Evolutionary conservation across 2,888 invertebrate species (phyloP).

Genomic region (Tipula vernalis): DNA sequence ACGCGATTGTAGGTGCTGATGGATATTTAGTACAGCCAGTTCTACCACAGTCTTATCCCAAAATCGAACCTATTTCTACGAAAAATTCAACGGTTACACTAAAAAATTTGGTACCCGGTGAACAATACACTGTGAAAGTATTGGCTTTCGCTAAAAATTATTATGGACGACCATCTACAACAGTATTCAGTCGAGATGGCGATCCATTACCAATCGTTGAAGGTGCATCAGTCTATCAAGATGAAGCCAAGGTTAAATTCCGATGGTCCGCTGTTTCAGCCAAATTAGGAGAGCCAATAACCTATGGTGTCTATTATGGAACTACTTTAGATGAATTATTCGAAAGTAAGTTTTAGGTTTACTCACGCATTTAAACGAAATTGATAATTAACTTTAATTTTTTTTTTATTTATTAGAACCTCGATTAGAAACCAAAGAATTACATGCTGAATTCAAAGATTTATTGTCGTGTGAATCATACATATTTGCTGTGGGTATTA

Average conservation of each 20-base stretch:
- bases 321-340: conserved; percentile 42
- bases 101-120: conserved; percentile 35
- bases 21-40: conserved; percentile 44
- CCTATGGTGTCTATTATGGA: conserved; percentile 62
- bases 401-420: conserved; percentile 28
- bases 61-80: conserved; percentile 32
- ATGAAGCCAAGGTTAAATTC: conserved; percentile 49
- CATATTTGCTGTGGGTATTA: conserved; percentile 53
- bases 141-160: conserved; percentile 40
- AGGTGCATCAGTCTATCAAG: conserved; percentile 33
- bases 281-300: conserved; percentile 24
- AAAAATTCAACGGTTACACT: conserved; percentile 37
- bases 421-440: conserved; percentile 38
- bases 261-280: conserved; percentile 51
- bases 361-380: not conserved
- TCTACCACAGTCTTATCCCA: conserved; percentile 43
- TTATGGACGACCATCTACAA: conserved; percentile 29
- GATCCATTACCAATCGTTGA: conserved; percentile 24
- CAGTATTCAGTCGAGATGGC: conserved; percentile 33
- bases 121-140: conserved; percentile 38
- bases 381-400: not conserved
- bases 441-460: conserved; percentile 43
- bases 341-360: conserved; percentile 40
- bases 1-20: conserved; percentile 41
- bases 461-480: conserved; percentile 64